Evolutionary conservation across 2,888 invertebrate species (phyloP), one percentile per base, ranked within the genome.

Genomic region (Cerceris rybyensis): DNA sequence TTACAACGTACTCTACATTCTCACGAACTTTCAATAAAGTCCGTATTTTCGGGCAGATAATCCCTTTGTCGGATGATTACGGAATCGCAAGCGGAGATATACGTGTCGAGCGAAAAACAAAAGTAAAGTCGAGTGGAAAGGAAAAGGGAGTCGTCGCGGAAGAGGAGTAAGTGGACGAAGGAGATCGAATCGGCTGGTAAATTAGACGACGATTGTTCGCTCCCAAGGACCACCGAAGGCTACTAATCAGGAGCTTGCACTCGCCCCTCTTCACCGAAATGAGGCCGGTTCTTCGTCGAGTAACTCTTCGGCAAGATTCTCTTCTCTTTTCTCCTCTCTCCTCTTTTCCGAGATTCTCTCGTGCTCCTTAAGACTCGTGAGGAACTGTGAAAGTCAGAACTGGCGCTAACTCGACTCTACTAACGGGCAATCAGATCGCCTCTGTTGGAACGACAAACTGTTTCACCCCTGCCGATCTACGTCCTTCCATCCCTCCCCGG

Each of bases 381-480:
- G 81, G 85, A 87, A 79, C 84, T 81, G 80, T 80, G 80, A 83
- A 87, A 88, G 82, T 89, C 85, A 78, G 86, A 88, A 89, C 85
- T 86, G 87, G 86, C 83, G 87, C 87, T 89, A 90, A 91, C 87
- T 90, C 85, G 84, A 84, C 86, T 88, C 81, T 86, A 70, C 88
- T 90, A 90, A 90, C 91, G 88, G 89, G 90, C 91, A 91, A 91
- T 91, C 91, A 91, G 91, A 91, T 91, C 89, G 88, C 88, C 87
- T 88, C 87, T 91, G 91, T 91, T 90, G 88, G 90, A 88, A 90
- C 90, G 90, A 90, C 91, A 90, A 88, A 89, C 88, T 83, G 80
- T 81, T 66, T 65, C 78, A 52, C 60, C 76, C 65, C 65, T 78
- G 67, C 57, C 28, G 28, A 46, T 70, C 64, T 42, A 57, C 59